Evolutionary conservation across 2,113 vertebrate species (phyloP).

Genomic region (Callithrix jacchus): DNA sequence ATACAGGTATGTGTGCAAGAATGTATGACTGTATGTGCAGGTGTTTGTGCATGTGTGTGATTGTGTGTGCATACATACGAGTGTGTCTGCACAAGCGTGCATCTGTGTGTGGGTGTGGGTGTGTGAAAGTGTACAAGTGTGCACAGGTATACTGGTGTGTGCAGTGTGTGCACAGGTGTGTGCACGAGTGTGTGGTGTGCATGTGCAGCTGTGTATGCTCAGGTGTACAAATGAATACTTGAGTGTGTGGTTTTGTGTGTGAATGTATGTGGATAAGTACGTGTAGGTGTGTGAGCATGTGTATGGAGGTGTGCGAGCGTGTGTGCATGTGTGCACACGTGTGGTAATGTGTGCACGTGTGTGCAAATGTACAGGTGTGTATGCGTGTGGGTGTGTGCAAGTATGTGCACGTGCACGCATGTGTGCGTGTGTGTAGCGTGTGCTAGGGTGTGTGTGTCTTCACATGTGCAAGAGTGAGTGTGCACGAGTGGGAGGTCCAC

Average conservation of each 20-base stretch:
- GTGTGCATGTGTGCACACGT: too few species aligned
- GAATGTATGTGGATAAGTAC: neutral
- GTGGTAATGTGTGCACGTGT: neutral
- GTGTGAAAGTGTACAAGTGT: neutral
- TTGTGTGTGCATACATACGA: neutral
- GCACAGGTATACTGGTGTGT: neutral
- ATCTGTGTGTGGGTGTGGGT: neutral
- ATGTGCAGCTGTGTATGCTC: neutral
- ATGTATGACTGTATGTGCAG: neutral
- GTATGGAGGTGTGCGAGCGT: neutral
- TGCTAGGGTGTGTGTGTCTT: too few species aligned
- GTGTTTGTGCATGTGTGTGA: neutral
- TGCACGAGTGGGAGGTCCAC: neutral
- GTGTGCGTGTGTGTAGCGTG: too few species aligned
- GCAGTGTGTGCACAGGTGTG: neutral
- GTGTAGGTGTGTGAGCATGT: too few species aligned
- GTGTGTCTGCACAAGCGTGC: neutral
- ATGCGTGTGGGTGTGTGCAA: accelerated
- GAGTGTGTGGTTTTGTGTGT: too few species aligned
- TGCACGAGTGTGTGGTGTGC: neutral
- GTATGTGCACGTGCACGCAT: too few species aligned
- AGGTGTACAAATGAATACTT: too few species aligned
- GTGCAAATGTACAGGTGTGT: neutral
- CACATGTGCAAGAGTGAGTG: neutral
- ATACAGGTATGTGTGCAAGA: neutral